Evolutionary conservation across 2,113 vertebrate species (phyloP).

Genomic region (Pogona vitticeps): DNA sequence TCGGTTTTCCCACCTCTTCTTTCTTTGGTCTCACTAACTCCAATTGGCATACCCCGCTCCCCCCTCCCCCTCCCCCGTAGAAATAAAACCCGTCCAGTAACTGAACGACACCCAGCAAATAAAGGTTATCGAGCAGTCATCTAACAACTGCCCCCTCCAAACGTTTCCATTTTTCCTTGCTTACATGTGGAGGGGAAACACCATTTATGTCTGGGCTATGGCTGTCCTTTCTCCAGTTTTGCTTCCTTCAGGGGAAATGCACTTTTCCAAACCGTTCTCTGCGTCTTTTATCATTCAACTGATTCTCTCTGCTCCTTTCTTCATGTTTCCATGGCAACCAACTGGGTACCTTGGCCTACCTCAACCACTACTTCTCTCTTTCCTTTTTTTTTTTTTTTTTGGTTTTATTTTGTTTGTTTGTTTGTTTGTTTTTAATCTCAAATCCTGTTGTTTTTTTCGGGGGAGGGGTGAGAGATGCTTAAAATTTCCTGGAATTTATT

Average conservation of each 20-base stretch:
- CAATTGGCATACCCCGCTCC: constrained; percentile 31
- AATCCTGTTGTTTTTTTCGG: constrained; percentile 22
- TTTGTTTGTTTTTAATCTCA: constrained; percentile 43
- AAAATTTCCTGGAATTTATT: constrained; percentile 8
- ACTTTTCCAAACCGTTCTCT: constrained; percentile 57
- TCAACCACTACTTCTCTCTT: constrained; percentile 29
- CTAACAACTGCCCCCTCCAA: constrained; percentile 24
- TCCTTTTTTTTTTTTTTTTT: constrained; percentile 52
- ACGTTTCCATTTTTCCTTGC: constrained; percentile 23
- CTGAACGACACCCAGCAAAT: constrained; percentile 36
- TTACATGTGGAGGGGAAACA: constrained; percentile 39
- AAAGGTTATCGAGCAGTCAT: constrained; percentile 21
- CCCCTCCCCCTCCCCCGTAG: background rate
- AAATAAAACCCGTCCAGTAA: constrained; percentile 37
- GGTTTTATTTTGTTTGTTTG: constrained; percentile 30
- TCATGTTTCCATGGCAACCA: constrained; percentile 78
- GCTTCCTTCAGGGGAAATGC: constrained; percentile 76
- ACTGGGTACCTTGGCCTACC: constrained; percentile 61
- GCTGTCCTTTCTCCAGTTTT: constrained; percentile 39
- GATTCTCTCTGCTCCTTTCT: constrained; percentile 49
- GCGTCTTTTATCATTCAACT: constrained; percentile 62
- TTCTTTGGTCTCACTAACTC: constrained; percentile 46
- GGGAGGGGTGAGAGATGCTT: constrained; percentile 17
- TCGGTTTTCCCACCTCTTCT: constrained; percentile 45
- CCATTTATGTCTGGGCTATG: constrained; percentile 28